Evolutionary conservation across 2,888 invertebrate genomes (phyloP).

Genomic region (Trichacis sp.): DNA sequence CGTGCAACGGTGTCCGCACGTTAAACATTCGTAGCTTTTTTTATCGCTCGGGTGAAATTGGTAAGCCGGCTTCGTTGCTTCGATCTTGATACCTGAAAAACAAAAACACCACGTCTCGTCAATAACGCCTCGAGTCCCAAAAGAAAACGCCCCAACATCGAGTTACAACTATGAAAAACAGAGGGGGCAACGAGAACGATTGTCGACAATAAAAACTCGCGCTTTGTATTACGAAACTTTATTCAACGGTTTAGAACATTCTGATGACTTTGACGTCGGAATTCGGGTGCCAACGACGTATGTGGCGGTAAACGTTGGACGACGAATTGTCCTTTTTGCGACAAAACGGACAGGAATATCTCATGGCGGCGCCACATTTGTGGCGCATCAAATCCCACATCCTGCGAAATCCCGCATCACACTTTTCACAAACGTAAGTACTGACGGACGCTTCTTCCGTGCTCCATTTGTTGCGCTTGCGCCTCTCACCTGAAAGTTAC

Average conservation of each 20-base stretch:
- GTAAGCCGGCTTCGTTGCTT: slow-evolving; percentile 32
- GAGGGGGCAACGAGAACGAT: neutral
- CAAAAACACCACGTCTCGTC: neutral
- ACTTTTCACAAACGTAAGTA: slow-evolving; percentile 60
- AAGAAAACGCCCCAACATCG: neutral
- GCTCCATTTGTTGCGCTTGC: slow-evolving; percentile 36
- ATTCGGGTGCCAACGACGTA: slow-evolving; percentile 65
- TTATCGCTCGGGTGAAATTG: slow-evolving; percentile 48
- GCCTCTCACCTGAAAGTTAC: slow-evolving; percentile 48
- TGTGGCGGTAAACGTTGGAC: slow-evolving; percentile 65
- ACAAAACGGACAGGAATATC: slow-evolving; percentile 68
- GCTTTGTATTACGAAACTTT: neutral
- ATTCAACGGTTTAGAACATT: slow-evolving; percentile 51
- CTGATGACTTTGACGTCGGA: slow-evolving; percentile 58
- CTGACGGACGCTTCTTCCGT: no score
- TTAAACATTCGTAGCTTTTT: slow-evolving; percentile 58
- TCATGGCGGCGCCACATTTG: slow-evolving; percentile 66
- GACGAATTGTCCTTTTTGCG: slow-evolving; percentile 66
- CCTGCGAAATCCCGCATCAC: slow-evolving; percentile 61
- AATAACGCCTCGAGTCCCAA: no score
- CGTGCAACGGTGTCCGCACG: slow-evolving; percentile 58
- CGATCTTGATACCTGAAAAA: slow-evolving; percentile 14
- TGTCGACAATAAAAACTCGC: neutral
- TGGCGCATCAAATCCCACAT: slow-evolving; percentile 65
- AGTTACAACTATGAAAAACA: neutral